A percentile compares a stretch with the other conserved stretches of the same genome.
phyloP scores from a whole-genome alignment of 1,140 invertebrate genomes.

The Papilio polytes region DNA sequence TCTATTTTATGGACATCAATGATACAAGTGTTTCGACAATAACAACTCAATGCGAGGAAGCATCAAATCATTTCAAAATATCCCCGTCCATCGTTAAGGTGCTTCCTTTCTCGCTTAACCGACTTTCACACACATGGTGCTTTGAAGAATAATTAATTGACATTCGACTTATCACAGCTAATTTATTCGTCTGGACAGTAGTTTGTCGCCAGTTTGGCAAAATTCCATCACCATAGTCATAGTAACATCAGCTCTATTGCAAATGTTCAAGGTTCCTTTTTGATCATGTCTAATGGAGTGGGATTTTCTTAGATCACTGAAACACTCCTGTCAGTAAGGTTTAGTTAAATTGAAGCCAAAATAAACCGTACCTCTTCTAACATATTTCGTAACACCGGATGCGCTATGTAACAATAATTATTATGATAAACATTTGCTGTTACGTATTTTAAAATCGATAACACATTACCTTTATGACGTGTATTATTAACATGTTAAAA shows the following conservation, averaged over 20 bases:
- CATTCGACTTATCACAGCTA: slow-evolving; percentile 83
- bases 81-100: slow-evolving; percentile 56
- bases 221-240: slow-evolving; percentile 58
- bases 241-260: slow-evolving; percentile 48
- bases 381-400: slow-evolving; percentile 69
- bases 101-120: slow-evolving; percentile 67
- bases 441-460: neutral
- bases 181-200: slow-evolving; percentile 81
- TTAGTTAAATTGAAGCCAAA: slow-evolving; percentile 78
- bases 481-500: neutral
- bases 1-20: too few species aligned
- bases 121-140: slow-evolving; percentile 76
- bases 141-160: slow-evolving; percentile 84
- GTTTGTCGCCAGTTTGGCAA: slow-evolving; percentile 78
- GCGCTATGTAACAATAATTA: slow-evolving; percentile 45
- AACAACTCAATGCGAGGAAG: slow-evolving; percentile 16
- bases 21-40: neutral
- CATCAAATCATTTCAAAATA: slow-evolving; percentile 40
- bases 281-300: slow-evolving; percentile 25
- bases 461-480: neutral
- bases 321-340: slow-evolving; percentile 68
- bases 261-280: slow-evolving; percentile 48
- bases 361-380: slow-evolving; percentile 74
- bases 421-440: slow-evolving; percentile 1
- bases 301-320: slow-evolving; percentile 68